Evolutionary conservation across 2,888 invertebrate species (phyloP).

Genomic region (Tenodera sinensis): DNA sequence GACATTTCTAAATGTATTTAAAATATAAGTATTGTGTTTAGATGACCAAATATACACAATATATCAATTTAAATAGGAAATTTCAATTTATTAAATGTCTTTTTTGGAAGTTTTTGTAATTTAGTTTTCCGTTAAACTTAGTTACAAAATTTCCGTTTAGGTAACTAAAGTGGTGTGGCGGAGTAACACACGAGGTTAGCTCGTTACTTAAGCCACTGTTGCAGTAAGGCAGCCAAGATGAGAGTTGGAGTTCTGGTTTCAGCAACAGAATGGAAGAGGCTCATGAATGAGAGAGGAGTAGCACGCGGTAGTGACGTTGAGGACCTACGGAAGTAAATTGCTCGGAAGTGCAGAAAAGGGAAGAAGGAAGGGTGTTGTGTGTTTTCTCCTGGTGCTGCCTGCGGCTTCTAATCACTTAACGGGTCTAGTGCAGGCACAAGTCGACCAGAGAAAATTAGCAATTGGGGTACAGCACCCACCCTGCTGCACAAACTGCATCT

Average conservation of each 20-base stretch:
- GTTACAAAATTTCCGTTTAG: too few species aligned
- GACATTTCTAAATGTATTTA: too few species aligned
- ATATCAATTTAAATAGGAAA: too few species aligned
- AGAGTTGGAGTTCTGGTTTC: not conserved
- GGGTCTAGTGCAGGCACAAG: not conserved
- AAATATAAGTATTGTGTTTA: too few species aligned
- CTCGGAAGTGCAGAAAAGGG: not conserved
- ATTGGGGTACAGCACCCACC: not conserved
- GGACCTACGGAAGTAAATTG: slow-evolving; percentile 15
- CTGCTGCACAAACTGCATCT: not conserved
- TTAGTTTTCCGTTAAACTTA: too few species aligned
- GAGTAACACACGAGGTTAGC: too few species aligned
- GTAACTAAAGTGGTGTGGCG: too few species aligned
- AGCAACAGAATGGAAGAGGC: not conserved
- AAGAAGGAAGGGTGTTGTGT: not conserved
- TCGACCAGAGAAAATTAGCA: not conserved
- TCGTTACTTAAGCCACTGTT: not conserved
- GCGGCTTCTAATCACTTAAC: not conserved
- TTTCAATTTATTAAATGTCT: too few species aligned
- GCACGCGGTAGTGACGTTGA: slow-evolving; percentile 9
- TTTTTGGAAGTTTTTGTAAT: too few species aligned
- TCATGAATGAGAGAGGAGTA: slow-evolving; percentile 5
- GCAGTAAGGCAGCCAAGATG: not conserved
- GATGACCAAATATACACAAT: too few species aligned
- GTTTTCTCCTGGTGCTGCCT: not conserved